A percentile compares a stretch with the other conserved stretches of the same genome.
phyloP scores from a whole-genome alignment of 2,797 vertebrate genomes.

The Poeciliopsis turneri region DNA sequence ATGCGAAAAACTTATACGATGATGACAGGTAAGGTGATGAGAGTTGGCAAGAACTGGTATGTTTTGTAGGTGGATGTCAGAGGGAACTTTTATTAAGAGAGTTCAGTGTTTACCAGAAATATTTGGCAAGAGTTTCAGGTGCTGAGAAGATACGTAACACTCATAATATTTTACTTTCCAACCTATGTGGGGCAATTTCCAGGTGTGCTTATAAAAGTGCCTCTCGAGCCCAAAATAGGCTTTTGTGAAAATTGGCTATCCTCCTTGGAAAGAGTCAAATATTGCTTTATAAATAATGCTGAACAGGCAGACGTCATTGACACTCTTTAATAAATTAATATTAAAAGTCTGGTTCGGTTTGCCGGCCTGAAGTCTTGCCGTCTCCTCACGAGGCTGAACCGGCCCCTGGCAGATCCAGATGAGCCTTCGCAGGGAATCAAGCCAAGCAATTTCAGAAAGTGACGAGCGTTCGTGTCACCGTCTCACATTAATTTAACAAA shows the following conservation, averaged over 20 bases:
- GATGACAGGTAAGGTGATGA: conserved; percentile 32
- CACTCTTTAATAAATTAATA: conserved; percentile 30
- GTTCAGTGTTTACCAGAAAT: conserved; percentile 28
- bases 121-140: conserved; percentile 28
- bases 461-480: conserved; percentile 30
- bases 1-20: conserved; percentile 40
- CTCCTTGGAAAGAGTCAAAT: conserved; percentile 39
- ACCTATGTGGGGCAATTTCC: conserved; percentile 53
- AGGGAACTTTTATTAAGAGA: conserved; percentile 20
- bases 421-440: conserved; percentile 18
- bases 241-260: conserved; percentile 33
- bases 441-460: conserved; percentile 27
- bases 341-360: conserved; percentile 24
- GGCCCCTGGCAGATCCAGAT: conserved; percentile 27
- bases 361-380: conserved; percentile 22
- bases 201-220: conserved; percentile 59
- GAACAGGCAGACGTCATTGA: conserved; percentile 37
- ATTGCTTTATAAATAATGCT: conserved; percentile 40
- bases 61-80: conserved; percentile 33
- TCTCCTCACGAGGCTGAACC: conserved; percentile 25
- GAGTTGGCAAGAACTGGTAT: not conserved
- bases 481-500: conserved; percentile 28
- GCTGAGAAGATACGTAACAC: conserved; percentile 48
- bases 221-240: conserved; percentile 48
- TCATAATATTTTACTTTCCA: conserved; percentile 60